Conservation (phyloP, 1,140 invertebrate genomes). For the Apis mellifera region Amel_HAv3.1 CM009932.2:15853001-15853500, state of each 20-base stretch:
- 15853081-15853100: neutral
- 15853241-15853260: neutral
- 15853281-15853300: neutral
- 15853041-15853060: conserved; percentile 3
- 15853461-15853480: too few species aligned
- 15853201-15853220: conserved; percentile 67
- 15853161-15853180: conserved; percentile 15
- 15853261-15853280: neutral
- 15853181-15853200: conserved; percentile 41
- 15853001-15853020: neutral
- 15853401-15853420: too few species aligned
- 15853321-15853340: too few species aligned
- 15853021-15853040: neutral
- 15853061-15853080: neutral
- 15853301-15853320: neutral
- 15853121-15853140: neutral
- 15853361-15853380: too few species aligned
- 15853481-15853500: too few species aligned
- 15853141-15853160: conserved; percentile 65
- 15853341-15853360: too few species aligned
- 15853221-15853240: conserved; percentile 68
- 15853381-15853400: too few species aligned
- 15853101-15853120: neutral
- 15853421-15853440: too few species aligned
- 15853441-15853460: too few species aligned